Conservation (phyloP, 1,140 invertebrate species). For the Aphelinus atriplicis region DNA sequence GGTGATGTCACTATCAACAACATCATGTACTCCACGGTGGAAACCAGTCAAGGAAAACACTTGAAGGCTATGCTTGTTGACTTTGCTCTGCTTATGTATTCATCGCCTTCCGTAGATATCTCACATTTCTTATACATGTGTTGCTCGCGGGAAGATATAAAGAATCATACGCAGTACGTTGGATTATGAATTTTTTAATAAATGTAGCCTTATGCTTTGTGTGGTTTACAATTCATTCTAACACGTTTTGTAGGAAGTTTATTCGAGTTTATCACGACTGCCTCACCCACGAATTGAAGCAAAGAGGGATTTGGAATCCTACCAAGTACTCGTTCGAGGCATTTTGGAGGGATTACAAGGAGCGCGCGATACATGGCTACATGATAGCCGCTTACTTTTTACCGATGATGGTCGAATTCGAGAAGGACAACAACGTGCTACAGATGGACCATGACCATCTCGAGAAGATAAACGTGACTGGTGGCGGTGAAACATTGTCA, state of each 20-base stretch:
- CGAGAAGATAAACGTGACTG: fast-evolving
- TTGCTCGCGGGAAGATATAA: conserved; percentile 43
- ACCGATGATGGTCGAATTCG: conserved; percentile 40
- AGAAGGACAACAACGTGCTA: not conserved
- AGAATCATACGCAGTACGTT: conserved; percentile 13
- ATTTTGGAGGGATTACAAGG: conserved; percentile 52
- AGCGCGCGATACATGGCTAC: conserved; percentile 55
- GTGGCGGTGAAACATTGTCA: conserved; percentile 44
- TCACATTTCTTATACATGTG: conserved; percentile 60
- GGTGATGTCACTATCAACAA: conserved; percentile 62
- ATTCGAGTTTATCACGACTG: conserved; percentile 54
- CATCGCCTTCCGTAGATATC: conserved; percentile 59
- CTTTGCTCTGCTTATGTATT: conserved; percentile 55
- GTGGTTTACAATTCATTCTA: no score
- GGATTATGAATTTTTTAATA: not conserved
- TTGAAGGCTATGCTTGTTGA: conserved; percentile 58
- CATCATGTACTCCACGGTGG: conserved; percentile 50
- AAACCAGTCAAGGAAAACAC: conserved; percentile 24
- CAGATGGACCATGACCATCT: fast-evolving
- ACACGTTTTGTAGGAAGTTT: conserved; percentile 45
- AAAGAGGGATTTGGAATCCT: conserved; percentile 35
- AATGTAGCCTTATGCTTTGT: not conserved
- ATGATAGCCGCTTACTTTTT: conserved; percentile 52
- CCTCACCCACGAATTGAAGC: conserved; percentile 40
- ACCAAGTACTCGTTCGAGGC: conserved; percentile 49